A percentile compares a stretch with the other conserved stretches of the same genome.
phyloP scores from a whole-genome alignment of 1,140 invertebrate species.

The Pseudomyrmex concolor region DNA sequence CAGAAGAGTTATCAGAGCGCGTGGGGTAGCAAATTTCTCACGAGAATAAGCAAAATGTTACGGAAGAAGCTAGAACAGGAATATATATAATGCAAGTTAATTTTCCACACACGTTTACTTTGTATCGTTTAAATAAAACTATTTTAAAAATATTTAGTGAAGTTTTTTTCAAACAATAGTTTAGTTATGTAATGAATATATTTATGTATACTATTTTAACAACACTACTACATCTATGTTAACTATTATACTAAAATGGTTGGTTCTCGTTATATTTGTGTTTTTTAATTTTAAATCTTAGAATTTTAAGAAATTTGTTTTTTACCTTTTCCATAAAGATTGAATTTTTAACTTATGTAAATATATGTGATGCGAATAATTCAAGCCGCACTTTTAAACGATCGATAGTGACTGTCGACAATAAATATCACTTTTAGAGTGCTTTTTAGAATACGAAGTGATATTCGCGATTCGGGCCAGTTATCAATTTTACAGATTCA shows the following conservation, averaged over 20 bases:
- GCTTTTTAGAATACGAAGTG: constrained; percentile 43
- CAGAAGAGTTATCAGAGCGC: neutral
- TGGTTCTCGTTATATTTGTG: neutral
- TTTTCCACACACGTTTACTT: constrained; percentile 8
- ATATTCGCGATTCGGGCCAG: constrained; percentile 12
- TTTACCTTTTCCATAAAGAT: neutral
- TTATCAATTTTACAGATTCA: constrained; percentile 47
- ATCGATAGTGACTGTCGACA: constrained; percentile 24
- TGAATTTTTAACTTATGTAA: too few relatives aligned
- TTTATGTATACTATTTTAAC: neutral
- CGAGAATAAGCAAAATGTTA: too few relatives aligned
- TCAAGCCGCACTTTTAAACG: constrained; percentile 25
- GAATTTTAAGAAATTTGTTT: neutral
- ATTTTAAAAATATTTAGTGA: constrained; percentile 20
- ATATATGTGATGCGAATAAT: constrained; percentile 9
- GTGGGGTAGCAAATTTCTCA: too few relatives aligned
- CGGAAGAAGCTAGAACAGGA: too few relatives aligned
- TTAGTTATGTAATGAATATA: neutral
- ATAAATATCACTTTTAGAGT: constrained; percentile 20
- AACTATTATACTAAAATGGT: neutral
- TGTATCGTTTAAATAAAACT: constrained; percentile 41
- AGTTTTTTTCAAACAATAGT: neutral
- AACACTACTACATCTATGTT: neutral
- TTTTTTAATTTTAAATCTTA: neutral
- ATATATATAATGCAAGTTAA: constrained; percentile 9